Percentiles rank a stretch among this genome's conserved stretches.
phyloP scores from a whole-genome alignment of 1,140 invertebrate genomes.

The Aphelenchoides avenae region DNA sequence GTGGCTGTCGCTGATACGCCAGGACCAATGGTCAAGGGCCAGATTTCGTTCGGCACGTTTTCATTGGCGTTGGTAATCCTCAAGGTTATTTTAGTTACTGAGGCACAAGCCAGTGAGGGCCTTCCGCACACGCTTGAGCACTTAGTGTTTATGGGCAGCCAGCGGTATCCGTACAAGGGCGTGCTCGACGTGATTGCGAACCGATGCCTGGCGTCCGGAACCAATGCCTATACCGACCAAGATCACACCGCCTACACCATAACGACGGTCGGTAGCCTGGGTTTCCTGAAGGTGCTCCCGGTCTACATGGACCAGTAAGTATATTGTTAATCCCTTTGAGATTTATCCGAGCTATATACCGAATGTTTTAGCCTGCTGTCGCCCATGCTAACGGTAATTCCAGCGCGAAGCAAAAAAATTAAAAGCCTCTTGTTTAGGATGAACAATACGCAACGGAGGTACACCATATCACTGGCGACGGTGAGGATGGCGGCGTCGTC shows the following conservation, averaged over 20 bases:
- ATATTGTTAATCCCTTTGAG: too few relatives aligned
- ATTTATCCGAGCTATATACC: too few relatives aligned
- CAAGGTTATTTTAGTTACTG: too few relatives aligned
- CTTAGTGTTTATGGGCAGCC: conserved; percentile 81
- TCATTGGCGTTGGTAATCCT: too few relatives aligned
- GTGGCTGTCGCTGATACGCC: too few relatives aligned
- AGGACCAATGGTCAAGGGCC: too few relatives aligned
- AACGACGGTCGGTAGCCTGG: conserved; percentile 77
- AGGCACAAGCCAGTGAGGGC: too few relatives aligned
- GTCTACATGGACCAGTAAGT: too few relatives aligned
- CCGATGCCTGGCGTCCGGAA: conserved; percentile 79
- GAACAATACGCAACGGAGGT: conserved; percentile 80
- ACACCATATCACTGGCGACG: conserved; percentile 80
- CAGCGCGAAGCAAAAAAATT: too few relatives aligned
- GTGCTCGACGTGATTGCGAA: conserved; percentile 81
- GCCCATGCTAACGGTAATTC: conserved; percentile 70
- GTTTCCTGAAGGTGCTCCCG: conserved; percentile 78
- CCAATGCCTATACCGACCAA: conserved; percentile 74
- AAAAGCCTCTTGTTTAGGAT: too few relatives aligned
- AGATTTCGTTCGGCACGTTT: too few relatives aligned
- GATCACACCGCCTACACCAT: conserved; percentile 86
- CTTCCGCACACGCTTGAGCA: conserved; percentile 87
- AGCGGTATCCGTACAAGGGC: conserved; percentile 78
- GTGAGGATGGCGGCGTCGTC: conserved; percentile 82
- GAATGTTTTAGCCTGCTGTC: conserved; percentile 81